These are phyloP conservation scores for Caenorhabditis japonica DNA, from an alignment of 2,888 invertebrate genomes.

Conservation along the genomic window DNA sequence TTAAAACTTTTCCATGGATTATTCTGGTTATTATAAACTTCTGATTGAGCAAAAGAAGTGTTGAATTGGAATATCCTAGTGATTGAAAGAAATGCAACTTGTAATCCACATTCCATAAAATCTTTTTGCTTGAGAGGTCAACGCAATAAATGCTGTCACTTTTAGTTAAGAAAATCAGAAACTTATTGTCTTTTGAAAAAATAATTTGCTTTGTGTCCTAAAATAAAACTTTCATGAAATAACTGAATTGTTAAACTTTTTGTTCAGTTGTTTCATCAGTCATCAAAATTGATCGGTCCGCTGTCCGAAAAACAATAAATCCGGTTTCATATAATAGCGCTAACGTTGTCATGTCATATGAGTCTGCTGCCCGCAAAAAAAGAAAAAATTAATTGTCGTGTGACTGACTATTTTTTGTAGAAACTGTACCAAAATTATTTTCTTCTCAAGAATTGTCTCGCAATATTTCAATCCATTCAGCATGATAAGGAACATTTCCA, in stretches of 20 bases:
- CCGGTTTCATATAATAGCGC: constrained; percentile 51
- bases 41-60: constrained; percentile 48
- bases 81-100: constrained; percentile 61
- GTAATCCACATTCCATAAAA: constrained; percentile 59
- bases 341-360: constrained; percentile 49
- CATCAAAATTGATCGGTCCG: constrained; percentile 47
- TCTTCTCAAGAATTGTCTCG: constrained; percentile 39
- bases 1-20: constrained; percentile 55
- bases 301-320: constrained; percentile 52
- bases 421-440: constrained; percentile 30
- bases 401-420: constrained; percentile 16
- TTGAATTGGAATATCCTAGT: constrained; percentile 46
- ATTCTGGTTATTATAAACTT: constrained; percentile 57
- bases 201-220: constrained; percentile 57
- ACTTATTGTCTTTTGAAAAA: constrained; percentile 59
- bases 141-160: constrained; percentile 55
- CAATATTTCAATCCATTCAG: constrained; percentile 42
- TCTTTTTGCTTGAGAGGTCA: constrained; percentile 48
- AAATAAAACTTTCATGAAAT: background rate
- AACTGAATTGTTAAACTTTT: constrained; percentile 24
- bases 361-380: constrained; percentile 40
- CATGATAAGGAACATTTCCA: constrained; percentile 46
- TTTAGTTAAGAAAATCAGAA: constrained; percentile 53
- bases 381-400: constrained; percentile 15
- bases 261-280: constrained; percentile 34